phyloP scores from a whole-genome alignment of 2,113 vertebrate genomes.

The Epinephelus fuscoguttatus region DNA sequence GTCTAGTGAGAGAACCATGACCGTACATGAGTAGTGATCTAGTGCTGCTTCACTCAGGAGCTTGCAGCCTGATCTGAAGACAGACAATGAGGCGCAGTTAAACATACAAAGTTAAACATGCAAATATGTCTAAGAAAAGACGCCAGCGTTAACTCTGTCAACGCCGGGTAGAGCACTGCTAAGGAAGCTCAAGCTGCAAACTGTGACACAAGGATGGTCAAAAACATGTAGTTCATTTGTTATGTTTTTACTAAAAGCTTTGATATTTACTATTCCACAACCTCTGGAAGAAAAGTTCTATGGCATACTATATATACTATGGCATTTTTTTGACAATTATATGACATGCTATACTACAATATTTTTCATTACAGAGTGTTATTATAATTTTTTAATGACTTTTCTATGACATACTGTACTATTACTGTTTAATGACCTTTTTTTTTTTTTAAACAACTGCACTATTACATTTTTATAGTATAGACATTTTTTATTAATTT shows the following conservation, averaged over 20 bases:
- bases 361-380: too few species aligned
- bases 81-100: conserved; percentile 2
- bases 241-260: neutral
- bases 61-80: conserved; percentile 12
- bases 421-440: too few species aligned
- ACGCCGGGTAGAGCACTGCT: neutral
- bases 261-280: neutral
- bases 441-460: too few species aligned
- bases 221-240: neutral
- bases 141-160: conserved; percentile 45
- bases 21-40: conserved; percentile 26
- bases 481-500: too few species aligned
- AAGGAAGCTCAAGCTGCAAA: neutral
- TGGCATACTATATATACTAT: too few species aligned
- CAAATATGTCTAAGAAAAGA: conserved; percentile 53
- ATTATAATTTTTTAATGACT: too few species aligned
- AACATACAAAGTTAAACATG: conserved; percentile 62
- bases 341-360: too few species aligned
- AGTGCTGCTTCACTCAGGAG: neutral
- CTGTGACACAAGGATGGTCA: neutral
- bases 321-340: too few species aligned
- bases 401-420: too few species aligned
- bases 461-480: too few species aligned
- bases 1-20: conserved; percentile 76
- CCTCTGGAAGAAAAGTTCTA: neutral